Percentiles rank a stretch among this genome's conserved stretches.
Evolutionary conservation across 2,797 vertebrate species (phyloP).

Genomic region (Schizopygopsis pylzovi): DNA sequence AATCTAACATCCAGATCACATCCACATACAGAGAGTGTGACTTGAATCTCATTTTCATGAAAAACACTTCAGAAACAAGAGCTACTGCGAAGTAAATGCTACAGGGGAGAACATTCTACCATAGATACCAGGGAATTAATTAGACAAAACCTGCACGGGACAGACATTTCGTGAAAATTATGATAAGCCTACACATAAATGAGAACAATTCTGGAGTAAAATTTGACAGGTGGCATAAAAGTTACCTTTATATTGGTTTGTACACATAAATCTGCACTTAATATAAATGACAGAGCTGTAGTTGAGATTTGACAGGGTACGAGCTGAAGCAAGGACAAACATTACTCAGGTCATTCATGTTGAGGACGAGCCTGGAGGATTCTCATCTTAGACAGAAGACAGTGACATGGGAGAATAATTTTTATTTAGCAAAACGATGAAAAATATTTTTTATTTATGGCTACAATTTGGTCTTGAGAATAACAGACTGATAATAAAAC

Average conservation of each 20-base stretch:
- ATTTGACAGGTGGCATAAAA: not conserved
- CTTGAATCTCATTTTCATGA: conserved; percentile 50
- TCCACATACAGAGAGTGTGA: conserved; percentile 38
- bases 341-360: not conserved
- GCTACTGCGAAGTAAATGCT: conserved; percentile 38
- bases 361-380: not conserved
- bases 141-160: conserved; percentile 11
- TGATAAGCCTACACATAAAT: conserved; percentile 11
- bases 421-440: not conserved
- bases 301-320: not conserved
- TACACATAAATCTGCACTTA: not conserved
- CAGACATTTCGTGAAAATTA: conserved; percentile 36
- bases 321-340: conserved; percentile 7
- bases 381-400: not conserved
- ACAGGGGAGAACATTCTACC: conserved; percentile 44
- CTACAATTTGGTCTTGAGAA: not conserved
- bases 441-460: not conserved
- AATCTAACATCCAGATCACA: conserved; percentile 49
- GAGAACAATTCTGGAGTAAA: not conserved
- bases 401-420: not conserved
- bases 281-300: conserved; percentile 9
- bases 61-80: conserved; percentile 50
- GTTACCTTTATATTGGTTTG: conserved; percentile 5
- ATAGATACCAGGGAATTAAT: conserved; percentile 40
- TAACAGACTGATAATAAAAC: conserved; percentile 32